Conservation (phyloP, 2,888 invertebrate species). For the Rhagium mordax region DNA sequence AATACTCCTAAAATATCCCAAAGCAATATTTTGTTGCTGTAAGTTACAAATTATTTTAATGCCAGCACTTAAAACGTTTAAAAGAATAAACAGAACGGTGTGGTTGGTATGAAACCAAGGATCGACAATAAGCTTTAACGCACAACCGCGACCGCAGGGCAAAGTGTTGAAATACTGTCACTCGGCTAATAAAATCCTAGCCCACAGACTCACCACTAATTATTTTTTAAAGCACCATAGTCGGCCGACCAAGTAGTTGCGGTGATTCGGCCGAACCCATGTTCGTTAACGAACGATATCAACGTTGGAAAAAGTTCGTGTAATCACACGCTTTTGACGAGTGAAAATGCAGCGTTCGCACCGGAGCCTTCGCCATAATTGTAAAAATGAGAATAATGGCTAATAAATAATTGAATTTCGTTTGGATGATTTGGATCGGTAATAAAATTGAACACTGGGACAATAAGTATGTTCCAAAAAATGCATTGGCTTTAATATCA, state of each 20-base stretch:
- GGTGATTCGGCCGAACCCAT: conserved; percentile 5
- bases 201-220: conserved; percentile 57
- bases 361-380: no score
- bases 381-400: no score
- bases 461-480: no score
- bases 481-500: no score
- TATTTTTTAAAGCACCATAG: conserved; percentile 52
- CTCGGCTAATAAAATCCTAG: conserved; percentile 55
- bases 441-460: no score
- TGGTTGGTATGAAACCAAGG: conserved; percentile 43
- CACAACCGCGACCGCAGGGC: conserved; percentile 54
- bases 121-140: conserved; percentile 44
- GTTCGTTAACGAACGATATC: not conserved
- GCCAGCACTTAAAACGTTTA: conserved; percentile 36
- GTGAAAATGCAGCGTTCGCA: no score
- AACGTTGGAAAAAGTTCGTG: not conserved
- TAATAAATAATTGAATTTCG: no score
- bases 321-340: no score
- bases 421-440: no score
- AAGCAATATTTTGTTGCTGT: not conserved
- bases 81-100: conserved; percentile 35
- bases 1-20: not conserved
- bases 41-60: conserved; percentile 33
- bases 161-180: conserved; percentile 47
- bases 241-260: conserved; percentile 33